phyloP scores from a whole-genome alignment of 2,113 vertebrate genomes.

The Ophthalmolycus amberensis region DNA sequence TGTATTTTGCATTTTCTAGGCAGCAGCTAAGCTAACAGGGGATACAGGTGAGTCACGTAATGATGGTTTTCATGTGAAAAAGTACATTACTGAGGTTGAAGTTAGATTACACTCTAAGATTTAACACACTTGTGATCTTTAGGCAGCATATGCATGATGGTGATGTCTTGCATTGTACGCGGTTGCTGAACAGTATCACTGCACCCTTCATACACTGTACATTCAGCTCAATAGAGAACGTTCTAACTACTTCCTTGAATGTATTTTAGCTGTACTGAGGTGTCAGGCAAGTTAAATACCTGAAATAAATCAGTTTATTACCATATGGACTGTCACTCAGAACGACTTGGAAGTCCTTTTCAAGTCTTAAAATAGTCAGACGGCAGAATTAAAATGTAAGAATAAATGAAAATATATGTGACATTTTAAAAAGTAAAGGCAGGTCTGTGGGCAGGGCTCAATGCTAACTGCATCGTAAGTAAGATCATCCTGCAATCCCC shows the following conservation, averaged over 20 bases:
- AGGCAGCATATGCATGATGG: neutral
- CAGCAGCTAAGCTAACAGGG: constrained; percentile 49
- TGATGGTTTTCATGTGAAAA: neutral
- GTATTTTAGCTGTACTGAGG: neutral
- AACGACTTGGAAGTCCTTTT: neutral
- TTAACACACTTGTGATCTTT: neutral
- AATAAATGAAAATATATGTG: neutral
- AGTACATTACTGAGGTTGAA: neutral
- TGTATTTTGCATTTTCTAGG: constrained; percentile 26
- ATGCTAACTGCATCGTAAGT: neutral
- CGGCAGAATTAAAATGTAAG: neutral
- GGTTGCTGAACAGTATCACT: neutral
- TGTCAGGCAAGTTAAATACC: neutral
- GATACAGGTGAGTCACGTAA: constrained; percentile 57
- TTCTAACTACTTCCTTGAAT: neutral
- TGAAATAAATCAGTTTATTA: neutral
- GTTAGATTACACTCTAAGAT: neutral
- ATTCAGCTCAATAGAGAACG: neutral
- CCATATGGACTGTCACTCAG: neutral
- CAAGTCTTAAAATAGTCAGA: neutral
- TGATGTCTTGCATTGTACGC: neutral
- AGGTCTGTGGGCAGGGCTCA: neutral
- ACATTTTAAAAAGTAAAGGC: neutral
- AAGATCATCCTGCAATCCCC: neutral
- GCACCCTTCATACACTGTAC: neutral